Conservation (phyloP, 2,797 vertebrate genomes). For the Enteromius afrohamiltoni region DNA sequence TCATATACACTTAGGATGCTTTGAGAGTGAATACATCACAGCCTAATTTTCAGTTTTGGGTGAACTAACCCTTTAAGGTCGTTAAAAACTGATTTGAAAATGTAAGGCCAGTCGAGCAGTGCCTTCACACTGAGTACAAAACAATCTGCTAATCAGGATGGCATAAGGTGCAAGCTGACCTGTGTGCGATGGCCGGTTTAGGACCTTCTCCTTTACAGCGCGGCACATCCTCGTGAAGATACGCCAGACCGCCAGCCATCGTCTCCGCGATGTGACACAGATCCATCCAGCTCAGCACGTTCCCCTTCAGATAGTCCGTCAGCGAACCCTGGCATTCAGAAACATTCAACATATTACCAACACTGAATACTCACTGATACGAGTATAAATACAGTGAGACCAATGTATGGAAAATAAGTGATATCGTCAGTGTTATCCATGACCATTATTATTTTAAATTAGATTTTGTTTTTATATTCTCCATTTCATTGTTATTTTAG, state of each 20-base stretch:
- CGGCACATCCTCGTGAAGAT: slow-evolving; percentile 92
- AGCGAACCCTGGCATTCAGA: slow-evolving; percentile 83
- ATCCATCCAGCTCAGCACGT: slow-evolving; percentile 87
- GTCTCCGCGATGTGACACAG: slow-evolving; percentile 90
- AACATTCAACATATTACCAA: neutral
- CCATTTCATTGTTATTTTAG: too few relatives aligned
- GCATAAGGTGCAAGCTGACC: slow-evolving; percentile 70
- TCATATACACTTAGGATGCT: too few relatives aligned
- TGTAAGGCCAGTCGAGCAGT: too few relatives aligned
- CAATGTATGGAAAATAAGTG: neutral
- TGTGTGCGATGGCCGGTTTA: slow-evolving; percentile 95
- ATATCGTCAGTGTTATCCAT: neutral
- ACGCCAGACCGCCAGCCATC: slow-evolving; percentile 89
- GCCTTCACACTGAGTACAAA: too few relatives aligned
- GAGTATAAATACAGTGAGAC: neutral
- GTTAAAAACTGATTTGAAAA: too few relatives aligned
- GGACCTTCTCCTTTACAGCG: slow-evolving; percentile 88
- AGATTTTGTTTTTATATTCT: neutral
- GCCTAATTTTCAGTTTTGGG: too few relatives aligned
- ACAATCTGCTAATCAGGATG: too few relatives aligned
- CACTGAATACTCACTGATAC: neutral
- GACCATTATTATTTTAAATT: neutral
- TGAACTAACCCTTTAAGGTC: too few relatives aligned
- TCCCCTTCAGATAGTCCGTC: slow-evolving; percentile 93
- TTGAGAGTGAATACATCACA: too few relatives aligned